Base-by-base conservation (phyloP, 1,140 invertebrate species). In the Phymastichus coffea region DNA sequence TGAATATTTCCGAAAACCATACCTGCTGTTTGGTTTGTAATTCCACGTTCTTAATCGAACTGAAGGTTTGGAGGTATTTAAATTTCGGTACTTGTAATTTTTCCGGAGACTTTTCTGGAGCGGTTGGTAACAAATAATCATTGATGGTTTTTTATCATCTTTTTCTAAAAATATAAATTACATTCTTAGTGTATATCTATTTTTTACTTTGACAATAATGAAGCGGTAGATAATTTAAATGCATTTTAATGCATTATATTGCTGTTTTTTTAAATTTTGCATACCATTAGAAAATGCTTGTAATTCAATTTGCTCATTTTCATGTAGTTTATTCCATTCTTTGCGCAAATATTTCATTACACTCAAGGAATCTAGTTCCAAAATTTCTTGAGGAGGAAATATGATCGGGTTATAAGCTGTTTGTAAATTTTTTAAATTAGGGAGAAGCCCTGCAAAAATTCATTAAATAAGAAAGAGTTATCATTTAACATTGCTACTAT, bases 341-440 rank as follows among this genome's bases (percentile, higher is more conserved):
- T 68, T 68, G 26, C 79, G 65, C 23, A 86, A 68, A 70, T 74
- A 84, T 47, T 72, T 70, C 2, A 83, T 62, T 25, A 84, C 66
- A 25, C 68, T 72, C 10, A 55, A 53, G 30, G 70, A 78, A 41
- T 83, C 83, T 1, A 68, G 74, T 30, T 68, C 69, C 14, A 84
- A 51, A 8, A 86, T 67, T 26, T 81, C 72, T 38, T 64, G 66
- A 19, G 80, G 72, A 6, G 84, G 84, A 64, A 70, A 81, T n/a
- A 52, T 67, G 6, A 85, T 52, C 9, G 83, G 82, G 70, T 85
- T 85, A 14, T 79, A 71, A 14, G 67, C 70, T 14, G 82, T 59
- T 62, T 84, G 83, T 20, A 86, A 69, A 20, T 76, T 78, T 72
- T 79, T 83, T 47, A 86, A 73, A 51, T 71, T 81, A 9, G 68